phyloP scores from a whole-genome alignment of 1,140 invertebrate genomes.

The Metaphire vulgaris region DNA sequence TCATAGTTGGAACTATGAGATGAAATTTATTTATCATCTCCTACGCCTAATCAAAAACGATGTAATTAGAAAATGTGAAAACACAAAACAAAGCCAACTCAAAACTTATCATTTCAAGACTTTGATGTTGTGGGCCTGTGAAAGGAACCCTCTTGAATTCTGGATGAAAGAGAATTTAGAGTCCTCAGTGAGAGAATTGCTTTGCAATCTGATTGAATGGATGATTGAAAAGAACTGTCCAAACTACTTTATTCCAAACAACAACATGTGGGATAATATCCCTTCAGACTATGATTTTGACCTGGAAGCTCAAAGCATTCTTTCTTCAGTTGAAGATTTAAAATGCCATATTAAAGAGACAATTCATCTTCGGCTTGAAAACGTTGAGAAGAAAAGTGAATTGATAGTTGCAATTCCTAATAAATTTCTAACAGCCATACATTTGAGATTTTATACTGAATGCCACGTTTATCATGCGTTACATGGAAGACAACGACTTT shows the following conservation, averaged over 20 bases:
- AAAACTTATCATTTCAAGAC: background rate
- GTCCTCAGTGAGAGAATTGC: background rate
- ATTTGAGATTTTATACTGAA: too few relatives aligned
- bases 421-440: too few relatives aligned
- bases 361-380: too few relatives aligned
- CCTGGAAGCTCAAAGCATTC: too few relatives aligned
- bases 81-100: background rate
- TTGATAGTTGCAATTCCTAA: too few relatives aligned
- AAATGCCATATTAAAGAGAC: too few relatives aligned
- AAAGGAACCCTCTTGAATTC: background rate
- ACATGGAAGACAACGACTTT: too few relatives aligned
- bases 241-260: background rate
- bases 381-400: too few relatives aligned
- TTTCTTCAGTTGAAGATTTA: too few relatives aligned
- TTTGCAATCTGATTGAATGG: background rate
- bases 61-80: background rate
- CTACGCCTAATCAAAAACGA: background rate
- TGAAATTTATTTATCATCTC: background rate
- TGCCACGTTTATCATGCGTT: too few relatives aligned
- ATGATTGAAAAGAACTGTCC: background rate
- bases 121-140: background rate
- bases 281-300: background rate
- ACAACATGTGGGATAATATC: background rate
- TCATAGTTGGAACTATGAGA: background rate
- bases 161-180: background rate